phyloP scores from a whole-genome alignment of 2,113 vertebrate genomes.

The Pavo muticus region DNA sequence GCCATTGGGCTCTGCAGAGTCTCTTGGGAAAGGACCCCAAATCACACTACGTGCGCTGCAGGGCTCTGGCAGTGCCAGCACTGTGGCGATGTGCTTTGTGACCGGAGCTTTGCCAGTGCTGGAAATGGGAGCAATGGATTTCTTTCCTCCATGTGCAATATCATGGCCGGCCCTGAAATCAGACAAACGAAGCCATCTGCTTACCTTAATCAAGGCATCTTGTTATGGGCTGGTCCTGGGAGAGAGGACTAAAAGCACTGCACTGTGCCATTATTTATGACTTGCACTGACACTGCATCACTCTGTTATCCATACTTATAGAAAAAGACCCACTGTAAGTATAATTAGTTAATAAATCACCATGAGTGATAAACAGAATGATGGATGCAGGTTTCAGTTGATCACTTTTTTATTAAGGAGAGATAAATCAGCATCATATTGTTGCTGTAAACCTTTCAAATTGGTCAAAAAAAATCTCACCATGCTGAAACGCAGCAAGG shows the following conservation, averaged over 20 bases:
- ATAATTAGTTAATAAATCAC: conserved; percentile 88
- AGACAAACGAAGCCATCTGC: conserved; percentile 61
- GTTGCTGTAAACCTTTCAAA: conserved; percentile 86
- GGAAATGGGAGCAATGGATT: conserved; percentile 34
- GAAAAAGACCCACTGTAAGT: conserved; percentile 76
- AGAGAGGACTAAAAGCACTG: conserved; percentile 65
- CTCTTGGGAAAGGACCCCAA: background rate
- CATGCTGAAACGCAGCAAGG: conserved; percentile 60
- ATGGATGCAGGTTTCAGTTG: conserved; percentile 86
- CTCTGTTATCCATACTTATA: conserved; percentile 69
- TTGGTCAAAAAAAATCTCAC: conserved; percentile 78
- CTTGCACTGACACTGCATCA: conserved; percentile 63
- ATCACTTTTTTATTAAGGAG: conserved; percentile 88
- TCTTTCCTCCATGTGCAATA: background rate
- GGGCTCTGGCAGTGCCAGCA: background rate
- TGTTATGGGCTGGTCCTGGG: conserved; percentile 61
- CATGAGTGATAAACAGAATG: conserved; percentile 84
- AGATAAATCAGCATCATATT: conserved; percentile 86
- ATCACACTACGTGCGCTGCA: background rate
- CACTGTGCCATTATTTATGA: conserved; percentile 62
- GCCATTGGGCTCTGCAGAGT: background rate
- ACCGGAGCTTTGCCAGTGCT: background rate
- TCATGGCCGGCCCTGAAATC: background rate
- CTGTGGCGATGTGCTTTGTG: fast-evolving
- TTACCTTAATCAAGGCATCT: conserved; percentile 72